phyloP scores from a whole-genome alignment of 1,140 invertebrate genomes.

The Microplitis demolitor region DNA sequence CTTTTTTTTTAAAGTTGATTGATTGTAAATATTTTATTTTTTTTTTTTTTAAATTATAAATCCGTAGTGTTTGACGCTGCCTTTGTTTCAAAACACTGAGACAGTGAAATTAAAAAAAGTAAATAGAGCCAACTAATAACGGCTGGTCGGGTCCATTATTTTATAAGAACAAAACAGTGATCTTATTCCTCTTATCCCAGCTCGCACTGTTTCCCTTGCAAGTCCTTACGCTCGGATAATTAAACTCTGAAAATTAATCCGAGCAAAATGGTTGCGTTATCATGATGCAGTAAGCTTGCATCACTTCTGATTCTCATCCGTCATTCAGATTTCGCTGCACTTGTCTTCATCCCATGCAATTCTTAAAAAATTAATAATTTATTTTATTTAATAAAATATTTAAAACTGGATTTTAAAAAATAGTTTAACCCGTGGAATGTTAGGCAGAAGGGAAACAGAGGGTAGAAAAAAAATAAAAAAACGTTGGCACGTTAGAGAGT shows the following conservation, averaged over 20 bases:
- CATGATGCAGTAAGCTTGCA: not conserved
- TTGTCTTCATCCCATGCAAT: not conserved
- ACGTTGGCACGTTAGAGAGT: constrained; percentile 49
- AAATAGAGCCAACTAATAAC: not conserved
- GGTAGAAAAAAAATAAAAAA: no score
- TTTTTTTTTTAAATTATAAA: no score
- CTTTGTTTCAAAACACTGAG: not conserved
- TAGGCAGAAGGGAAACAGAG: no score
- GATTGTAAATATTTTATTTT: not conserved
- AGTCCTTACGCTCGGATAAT: constrained; percentile 44
- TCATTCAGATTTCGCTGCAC: not conserved
- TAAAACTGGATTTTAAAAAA: no score
- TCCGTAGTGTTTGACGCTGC: not conserved
- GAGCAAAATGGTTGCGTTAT: constrained; percentile 30
- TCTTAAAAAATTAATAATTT: no score
- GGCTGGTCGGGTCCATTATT: not conserved
- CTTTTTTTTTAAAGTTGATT: no score
- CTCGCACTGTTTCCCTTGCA: constrained; percentile 44
- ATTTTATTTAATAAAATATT: no score
- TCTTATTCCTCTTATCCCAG: constrained; percentile 49
- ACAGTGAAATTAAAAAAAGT: not conserved
- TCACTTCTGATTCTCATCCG: not conserved
- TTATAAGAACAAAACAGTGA: constrained; percentile 9
- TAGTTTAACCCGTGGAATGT: no score
- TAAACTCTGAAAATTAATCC: constrained; percentile 44